Evolutionary conservation across 1,140 invertebrate species (phyloP), one percentile per base, ranked within the genome.

Genomic region (Planococcus citri): DNA sequence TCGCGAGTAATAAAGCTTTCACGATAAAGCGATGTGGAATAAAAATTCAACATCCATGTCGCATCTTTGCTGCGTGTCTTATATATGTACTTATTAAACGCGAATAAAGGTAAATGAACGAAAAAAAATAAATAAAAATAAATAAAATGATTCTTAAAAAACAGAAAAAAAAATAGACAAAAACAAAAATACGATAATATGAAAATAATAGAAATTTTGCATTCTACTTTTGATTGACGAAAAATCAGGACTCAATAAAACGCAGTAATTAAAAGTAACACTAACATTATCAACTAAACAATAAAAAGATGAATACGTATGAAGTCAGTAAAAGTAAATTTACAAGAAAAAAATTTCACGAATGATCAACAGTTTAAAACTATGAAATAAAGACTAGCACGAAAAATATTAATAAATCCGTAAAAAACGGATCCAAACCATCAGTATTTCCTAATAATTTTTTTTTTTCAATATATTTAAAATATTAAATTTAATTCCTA

Each of bases 291-390:
- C 41, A 51, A 51, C 41, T 51, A 51, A n/a, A 51, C 41, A 51
- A 51, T 51, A 51, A 51, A 51, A 51, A 51, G 41, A 51, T 51
- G 41, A 51, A 51, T 51, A 51, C 41, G 41, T 51, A 51, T 51
- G 41, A 51, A 51, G 41, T 51, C 41, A 51, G 41, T 51, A 51
- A 20, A n/a, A 51, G 10, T 33, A 33, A 51, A 51, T 51, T 17
- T 51, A 51, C 41, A 51, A 51, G 41, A 51, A 51, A 51, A 51
- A 51, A 51, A 51, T 17, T 51, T 51, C 41, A 51, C 41, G 41
- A 51, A 51, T 51, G 41, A 51, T 51, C 41, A 51, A 51, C 41
- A 51, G 41, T 51, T 51, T 51, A 51, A n/a, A 51, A 51, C 41
- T 51, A 51, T 51, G 41, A 51, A 51, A 51, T 51, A 51, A 51